Conservation (phyloP, 2,797 vertebrate species). For the Amniataba percoides region DNA sequence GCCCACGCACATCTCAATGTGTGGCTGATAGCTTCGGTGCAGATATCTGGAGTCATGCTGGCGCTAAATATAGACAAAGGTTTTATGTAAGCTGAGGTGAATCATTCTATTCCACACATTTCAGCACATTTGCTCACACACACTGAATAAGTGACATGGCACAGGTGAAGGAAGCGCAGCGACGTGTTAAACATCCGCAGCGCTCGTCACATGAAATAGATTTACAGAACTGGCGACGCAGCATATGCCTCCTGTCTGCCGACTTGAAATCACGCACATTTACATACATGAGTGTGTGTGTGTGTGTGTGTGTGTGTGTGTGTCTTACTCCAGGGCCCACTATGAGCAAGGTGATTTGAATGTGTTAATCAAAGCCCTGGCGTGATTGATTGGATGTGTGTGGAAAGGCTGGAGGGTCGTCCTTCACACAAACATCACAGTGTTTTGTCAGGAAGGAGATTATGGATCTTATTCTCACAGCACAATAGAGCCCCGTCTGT, state of each 20-base stretch:
- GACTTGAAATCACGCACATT: constrained; percentile 28
- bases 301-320: constrained; percentile 25
- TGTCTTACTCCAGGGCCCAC: constrained; percentile 32
- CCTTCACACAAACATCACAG: constrained; percentile 30
- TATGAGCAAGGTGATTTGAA: constrained; percentile 51
- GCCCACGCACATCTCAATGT: constrained; percentile 85
- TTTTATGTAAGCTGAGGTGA: constrained; percentile 89
- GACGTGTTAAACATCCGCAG: constrained; percentile 40
- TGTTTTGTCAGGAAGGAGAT: constrained; percentile 1
- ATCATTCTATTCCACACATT: constrained; percentile 84
- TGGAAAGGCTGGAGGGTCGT: constrained; percentile 11
- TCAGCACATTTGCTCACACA: constrained; percentile 71
- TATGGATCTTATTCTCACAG: background rate
- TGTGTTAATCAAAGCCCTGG: constrained; percentile 51
- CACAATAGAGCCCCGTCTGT: background rate
- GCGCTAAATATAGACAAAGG: constrained; percentile 87
- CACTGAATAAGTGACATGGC: constrained; percentile 55
- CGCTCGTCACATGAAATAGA: constrained; percentile 29
- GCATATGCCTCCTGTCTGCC: constrained; percentile 35
- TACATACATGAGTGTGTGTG: constrained; percentile 8
- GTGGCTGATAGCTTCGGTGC: constrained; percentile 84
- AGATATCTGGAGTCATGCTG: constrained; percentile 87
- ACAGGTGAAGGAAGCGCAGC: constrained; percentile 58
- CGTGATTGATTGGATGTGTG: constrained; percentile 51
- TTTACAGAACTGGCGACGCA: constrained; percentile 21